phyloP scores from a whole-genome alignment of 2,888 invertebrate genomes.

The Himalopsyche kuldschensis region DNA sequence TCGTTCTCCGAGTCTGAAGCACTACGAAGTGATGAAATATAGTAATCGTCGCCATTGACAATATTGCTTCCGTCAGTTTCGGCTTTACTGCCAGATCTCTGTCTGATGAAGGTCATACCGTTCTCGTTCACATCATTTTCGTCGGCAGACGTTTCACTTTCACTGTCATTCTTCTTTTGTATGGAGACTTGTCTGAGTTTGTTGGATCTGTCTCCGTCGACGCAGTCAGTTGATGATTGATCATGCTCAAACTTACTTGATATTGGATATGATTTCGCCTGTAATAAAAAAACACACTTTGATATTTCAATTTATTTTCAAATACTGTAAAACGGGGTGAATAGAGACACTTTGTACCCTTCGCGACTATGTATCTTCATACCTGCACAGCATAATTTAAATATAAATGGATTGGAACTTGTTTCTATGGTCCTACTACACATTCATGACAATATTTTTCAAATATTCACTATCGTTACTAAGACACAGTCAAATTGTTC shows the following conservation, averaged over 20 bases:
- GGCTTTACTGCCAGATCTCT: conserved; percentile 48
- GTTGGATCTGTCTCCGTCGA: conserved; percentile 31
- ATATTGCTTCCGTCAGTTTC: conserved; percentile 32
- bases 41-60: conserved; percentile 48
- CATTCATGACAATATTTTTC: too few relatives aligned
- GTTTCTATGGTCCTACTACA: too few relatives aligned
- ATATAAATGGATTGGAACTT: too few relatives aligned
- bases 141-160: conserved; percentile 62
- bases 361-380: too few relatives aligned
- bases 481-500: too few relatives aligned
- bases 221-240: conserved; percentile 14
- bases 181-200: conserved; percentile 43
- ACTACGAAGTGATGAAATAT: conserved; percentile 58
- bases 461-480: too few relatives aligned
- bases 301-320: too few relatives aligned
- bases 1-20: conserved; percentile 78
- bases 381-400: too few relatives aligned
- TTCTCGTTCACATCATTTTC: conserved; percentile 58
- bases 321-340: too few relatives aligned
- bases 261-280: conserved; percentile 63
- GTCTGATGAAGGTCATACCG: conserved; percentile 64
- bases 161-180: conserved; percentile 52
- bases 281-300: conserved; percentile 39
- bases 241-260: conserved; percentile 50
- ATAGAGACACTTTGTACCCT: too few relatives aligned